phyloP scores from a whole-genome alignment of 2,113 vertebrate genomes.

The Protobothrops mucrosquamatus region DNA sequence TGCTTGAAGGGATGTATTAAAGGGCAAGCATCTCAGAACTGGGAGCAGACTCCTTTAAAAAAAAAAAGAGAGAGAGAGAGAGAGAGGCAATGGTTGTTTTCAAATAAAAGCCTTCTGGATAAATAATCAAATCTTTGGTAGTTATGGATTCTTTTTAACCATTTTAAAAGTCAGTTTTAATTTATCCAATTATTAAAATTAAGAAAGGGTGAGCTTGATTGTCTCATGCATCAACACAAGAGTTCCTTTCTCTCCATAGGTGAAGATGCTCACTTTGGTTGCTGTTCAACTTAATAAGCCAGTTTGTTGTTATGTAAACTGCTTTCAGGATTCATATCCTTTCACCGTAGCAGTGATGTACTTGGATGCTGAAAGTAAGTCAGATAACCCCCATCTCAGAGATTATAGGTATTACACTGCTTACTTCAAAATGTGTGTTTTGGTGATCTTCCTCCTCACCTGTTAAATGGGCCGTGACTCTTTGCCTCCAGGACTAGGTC shows the following conservation, averaged over 20 bases:
- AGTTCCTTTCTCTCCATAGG: not conserved
- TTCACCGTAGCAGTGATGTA: not conserved
- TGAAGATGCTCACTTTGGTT: not conserved
- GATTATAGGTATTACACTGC: no score
- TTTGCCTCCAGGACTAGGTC: not conserved
- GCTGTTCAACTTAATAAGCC: not conserved
- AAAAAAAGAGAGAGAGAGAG: not conserved
- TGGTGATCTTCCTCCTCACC: no score
- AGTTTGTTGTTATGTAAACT: not conserved
- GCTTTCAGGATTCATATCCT: not conserved
- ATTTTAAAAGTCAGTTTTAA: not conserved
- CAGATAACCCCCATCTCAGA: not conserved
- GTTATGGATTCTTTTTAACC: not conserved
- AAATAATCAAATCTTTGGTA: not conserved
- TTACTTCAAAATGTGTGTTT: not conserved
- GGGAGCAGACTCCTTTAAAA: not conserved
- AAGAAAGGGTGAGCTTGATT: not conserved
- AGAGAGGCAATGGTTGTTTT: not conserved
- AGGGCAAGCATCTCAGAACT: not conserved
- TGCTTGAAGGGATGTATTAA: not conserved
- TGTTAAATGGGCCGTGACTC: not conserved
- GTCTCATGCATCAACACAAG: not conserved
- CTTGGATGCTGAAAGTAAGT: not conserved
- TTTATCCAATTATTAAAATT: not conserved
- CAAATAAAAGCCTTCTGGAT: not conserved